These are phyloP conservation scores for Luscinia megarhynchos DNA, from an alignment of 2,797 vertebrate genomes.

Conservation along the genomic window DNA sequence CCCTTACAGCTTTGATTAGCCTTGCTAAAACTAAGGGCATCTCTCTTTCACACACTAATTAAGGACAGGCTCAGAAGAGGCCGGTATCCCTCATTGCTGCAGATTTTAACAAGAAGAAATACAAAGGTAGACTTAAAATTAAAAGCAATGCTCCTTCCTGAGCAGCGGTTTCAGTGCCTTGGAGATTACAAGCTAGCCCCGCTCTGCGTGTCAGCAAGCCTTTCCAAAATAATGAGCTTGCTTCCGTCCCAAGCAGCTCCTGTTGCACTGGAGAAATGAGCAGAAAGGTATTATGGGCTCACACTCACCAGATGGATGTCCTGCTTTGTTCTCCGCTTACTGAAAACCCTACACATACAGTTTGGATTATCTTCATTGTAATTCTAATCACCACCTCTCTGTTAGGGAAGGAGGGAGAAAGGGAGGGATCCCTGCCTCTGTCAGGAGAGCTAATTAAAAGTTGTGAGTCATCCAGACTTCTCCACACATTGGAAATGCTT, in stretches of 20 bases:
- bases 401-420: slow-evolving; percentile 42
- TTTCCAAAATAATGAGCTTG: slow-evolving; percentile 63
- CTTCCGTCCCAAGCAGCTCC: slow-evolving; percentile 63
- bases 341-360: slow-evolving; percentile 64
- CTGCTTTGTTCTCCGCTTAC: slow-evolving; percentile 66
- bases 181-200: slow-evolving; percentile 51
- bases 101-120: slow-evolving; percentile 61
- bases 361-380: slow-evolving; percentile 74
- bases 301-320: slow-evolving; percentile 69
- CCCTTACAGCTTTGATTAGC: slow-evolving; percentile 40
- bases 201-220: slow-evolving; percentile 59
- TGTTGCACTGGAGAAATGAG: slow-evolving; percentile 67
- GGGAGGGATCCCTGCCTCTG: slow-evolving; percentile 40
- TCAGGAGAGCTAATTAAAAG: slow-evolving; percentile 70
- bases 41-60: slow-evolving; percentile 53
- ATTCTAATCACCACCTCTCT: slow-evolving; percentile 65
- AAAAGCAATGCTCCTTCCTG: slow-evolving; percentile 59
- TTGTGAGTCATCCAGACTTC: slow-evolving; percentile 62
- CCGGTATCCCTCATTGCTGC: not conserved
- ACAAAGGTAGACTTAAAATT: slow-evolving; percentile 65
- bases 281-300: slow-evolving; percentile 70
- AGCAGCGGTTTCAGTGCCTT: slow-evolving; percentile 46
- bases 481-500: not conserved
- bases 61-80: slow-evolving; percentile 41
- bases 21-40: slow-evolving; percentile 51